Percentiles rank a stretch among this genome's conserved stretches.
These are phyloP conservation scores for Anhinga anhinga DNA, from an alignment of 2,113 vertebrate genomes.

Conservation along the genomic window DNA sequence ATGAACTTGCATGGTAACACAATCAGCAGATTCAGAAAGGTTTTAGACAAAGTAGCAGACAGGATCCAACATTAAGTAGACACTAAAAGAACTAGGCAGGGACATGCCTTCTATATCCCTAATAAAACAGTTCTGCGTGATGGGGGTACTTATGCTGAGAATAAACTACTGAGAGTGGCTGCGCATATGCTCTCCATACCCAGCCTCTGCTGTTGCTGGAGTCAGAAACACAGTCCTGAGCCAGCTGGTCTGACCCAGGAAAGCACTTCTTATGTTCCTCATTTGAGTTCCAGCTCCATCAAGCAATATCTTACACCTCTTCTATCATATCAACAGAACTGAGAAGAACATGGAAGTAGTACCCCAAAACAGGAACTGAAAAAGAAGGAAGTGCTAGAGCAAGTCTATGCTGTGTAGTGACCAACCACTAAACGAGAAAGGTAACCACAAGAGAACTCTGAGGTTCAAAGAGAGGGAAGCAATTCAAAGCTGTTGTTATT, in stretches of 20 bases:
- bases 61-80: not conserved
- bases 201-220: not conserved
- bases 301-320: not conserved
- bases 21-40: not conserved
- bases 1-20: not conserved
- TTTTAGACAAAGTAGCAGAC: not conserved
- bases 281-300: not conserved
- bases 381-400: not conserved
- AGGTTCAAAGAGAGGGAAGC: not conserved
- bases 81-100: not conserved
- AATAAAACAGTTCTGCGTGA: not conserved
- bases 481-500: not conserved
- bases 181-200: accelerated
- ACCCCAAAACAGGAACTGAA: not conserved
- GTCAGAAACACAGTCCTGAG: not conserved
- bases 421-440: not conserved
- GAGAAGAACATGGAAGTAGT: not conserved
- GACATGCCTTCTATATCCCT: not conserved
- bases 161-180: not conserved
- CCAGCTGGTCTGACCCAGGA: not conserved
- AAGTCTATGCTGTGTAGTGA: not conserved
- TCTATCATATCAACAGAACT: not conserved
- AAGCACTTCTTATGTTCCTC: not conserved
- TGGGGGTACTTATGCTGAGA: not conserved
- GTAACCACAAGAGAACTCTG: not conserved